Percentiles rank a stretch among this genome's conserved stretches.
Evolutionary conservation across 2,888 invertebrate species (phyloP).

Genomic region (Lordiphosa andalusiaca): DNA sequence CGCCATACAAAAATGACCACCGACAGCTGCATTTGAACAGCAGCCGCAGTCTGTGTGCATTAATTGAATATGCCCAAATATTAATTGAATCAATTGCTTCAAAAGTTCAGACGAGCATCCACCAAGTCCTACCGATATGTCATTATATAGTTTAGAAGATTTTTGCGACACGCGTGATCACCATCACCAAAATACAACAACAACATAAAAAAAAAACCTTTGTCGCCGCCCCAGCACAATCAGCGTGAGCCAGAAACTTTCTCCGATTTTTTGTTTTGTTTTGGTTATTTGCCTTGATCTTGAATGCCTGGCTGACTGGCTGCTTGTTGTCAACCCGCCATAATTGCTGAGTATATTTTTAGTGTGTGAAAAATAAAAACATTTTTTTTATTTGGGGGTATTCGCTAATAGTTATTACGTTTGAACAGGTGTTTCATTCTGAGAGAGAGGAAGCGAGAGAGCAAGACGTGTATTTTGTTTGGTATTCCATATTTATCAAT

Average conservation of each 20-base stretch:
- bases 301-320: conserved; percentile 51
- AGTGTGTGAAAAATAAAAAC: conserved; percentile 35
- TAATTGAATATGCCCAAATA: conserved; percentile 33
- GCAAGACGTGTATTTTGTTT: too few species aligned
- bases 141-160: conserved; percentile 22
- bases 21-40: conserved; percentile 22
- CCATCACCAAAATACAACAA: too few species aligned
- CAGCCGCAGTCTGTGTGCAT: conserved; percentile 12
- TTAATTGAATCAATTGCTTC: conserved; percentile 45
- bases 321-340: conserved; percentile 56
- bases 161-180: conserved; percentile 23
- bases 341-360: conserved; percentile 52
- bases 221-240: conserved; percentile 25
- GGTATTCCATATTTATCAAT: too few species aligned
- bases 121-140: conserved; percentile 26
- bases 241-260: conserved; percentile 14
- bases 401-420: too few species aligned
- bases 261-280: conserved; percentile 42
- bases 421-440: too few species aligned
- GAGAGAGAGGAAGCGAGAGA: too few species aligned
- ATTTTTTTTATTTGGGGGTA: conserved; percentile 1
- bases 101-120: background rate
- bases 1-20: conserved; percentile 6
- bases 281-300: conserved; percentile 66
- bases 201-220: conserved; percentile 28